Percentiles rank a stretch among this genome's conserved stretches.
These are phyloP conservation scores for Capreolus pygargus DNA, from an alignment of 2,113 vertebrate species.

Conservation along the genomic window DNA sequence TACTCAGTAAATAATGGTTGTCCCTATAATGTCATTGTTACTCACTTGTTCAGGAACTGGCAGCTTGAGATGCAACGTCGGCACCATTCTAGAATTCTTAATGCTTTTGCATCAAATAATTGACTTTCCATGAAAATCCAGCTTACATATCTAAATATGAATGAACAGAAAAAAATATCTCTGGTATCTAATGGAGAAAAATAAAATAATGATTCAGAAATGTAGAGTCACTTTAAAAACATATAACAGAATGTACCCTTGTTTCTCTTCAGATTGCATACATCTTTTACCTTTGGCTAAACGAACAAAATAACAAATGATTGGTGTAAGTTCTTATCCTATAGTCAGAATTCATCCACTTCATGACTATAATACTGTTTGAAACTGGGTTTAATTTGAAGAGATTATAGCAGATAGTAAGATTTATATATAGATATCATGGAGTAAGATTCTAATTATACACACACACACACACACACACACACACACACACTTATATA, in stretches of 20 bases:
- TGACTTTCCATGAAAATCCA: background rate
- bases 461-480: background rate
- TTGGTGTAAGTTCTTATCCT: background rate
- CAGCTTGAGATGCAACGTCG: background rate
- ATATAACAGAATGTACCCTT: background rate
- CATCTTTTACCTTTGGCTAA: background rate
- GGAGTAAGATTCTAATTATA: background rate
- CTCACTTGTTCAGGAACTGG: background rate
- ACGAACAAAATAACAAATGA: background rate
- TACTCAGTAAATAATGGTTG: background rate
- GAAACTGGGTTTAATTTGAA: background rate
- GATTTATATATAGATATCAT: background rate
- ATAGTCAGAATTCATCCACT: background rate
- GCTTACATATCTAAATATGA: background rate
- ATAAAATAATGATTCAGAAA: background rate
- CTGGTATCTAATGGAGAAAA: background rate
- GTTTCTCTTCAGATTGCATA: background rate
- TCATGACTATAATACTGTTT: background rate
- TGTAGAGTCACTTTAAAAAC: background rate
- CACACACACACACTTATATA: background rate
- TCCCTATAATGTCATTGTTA: background rate
- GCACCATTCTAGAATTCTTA: background rate
- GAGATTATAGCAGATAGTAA: background rate
- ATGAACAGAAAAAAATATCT: background rate
- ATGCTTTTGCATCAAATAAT: background rate